phyloP scores from a whole-genome alignment of 2,113 vertebrate species.

The Corythaixoides concolor region DNA sequence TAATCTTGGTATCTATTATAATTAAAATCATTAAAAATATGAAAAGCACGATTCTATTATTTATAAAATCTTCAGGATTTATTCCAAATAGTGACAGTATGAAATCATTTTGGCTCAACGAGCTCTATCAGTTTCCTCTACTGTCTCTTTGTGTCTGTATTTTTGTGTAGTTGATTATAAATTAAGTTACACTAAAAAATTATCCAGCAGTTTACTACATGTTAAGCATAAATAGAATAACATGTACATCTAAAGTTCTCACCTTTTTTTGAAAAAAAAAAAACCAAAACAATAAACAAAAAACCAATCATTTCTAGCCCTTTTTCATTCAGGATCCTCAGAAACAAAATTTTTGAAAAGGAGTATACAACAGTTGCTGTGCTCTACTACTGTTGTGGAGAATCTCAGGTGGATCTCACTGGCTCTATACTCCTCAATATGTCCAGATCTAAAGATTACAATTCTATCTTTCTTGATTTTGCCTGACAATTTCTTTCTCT shows the following conservation, averaged over 20 bases:
- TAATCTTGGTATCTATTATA: not conserved
- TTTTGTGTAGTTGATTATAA: not conserved
- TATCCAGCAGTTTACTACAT: not conserved
- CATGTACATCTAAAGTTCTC: not conserved
- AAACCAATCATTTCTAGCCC: not conserved
- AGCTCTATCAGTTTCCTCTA: not conserved
- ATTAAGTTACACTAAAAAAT: not conserved
- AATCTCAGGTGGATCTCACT: not conserved
- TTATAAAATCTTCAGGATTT: not conserved
- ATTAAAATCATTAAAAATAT: not conserved
- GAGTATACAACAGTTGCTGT: not conserved
- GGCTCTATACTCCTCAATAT: not conserved
- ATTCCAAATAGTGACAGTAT: not conserved
- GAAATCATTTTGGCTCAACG: not conserved
- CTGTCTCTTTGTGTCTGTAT: not conserved
- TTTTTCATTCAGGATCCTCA: not conserved
- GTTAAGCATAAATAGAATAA: not conserved
- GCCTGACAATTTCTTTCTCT: not conserved
- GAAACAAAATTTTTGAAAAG: not conserved
- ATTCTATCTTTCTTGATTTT: not conserved
- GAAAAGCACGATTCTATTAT: not conserved
- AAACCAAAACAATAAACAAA: not conserved
- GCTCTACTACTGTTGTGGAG: not conserved
- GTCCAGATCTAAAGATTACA: not conserved
- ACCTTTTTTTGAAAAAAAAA: not conserved